Evolutionary conservation across 2,888 invertebrate species (phyloP).

Genomic region (Stenodera caucasica): DNA sequence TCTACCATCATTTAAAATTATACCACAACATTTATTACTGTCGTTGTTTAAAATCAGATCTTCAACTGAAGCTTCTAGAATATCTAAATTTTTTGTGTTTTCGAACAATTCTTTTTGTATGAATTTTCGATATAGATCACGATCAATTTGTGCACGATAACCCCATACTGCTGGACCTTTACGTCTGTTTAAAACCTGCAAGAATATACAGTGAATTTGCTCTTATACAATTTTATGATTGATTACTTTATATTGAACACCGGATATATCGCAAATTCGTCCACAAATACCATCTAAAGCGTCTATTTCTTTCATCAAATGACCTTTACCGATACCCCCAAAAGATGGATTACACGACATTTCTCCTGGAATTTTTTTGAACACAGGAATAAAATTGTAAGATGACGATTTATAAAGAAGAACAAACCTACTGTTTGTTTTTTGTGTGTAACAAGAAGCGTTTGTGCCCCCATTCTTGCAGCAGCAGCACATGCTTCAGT

Average conservation of each 20-base stretch:
- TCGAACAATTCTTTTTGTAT: slow-evolving; percentile 71
- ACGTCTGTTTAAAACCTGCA: slow-evolving; percentile 73
- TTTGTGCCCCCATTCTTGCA: slow-evolving; percentile 78
- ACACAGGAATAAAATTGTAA: no score
- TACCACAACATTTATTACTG: slow-evolving; percentile 55
- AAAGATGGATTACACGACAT: slow-evolving; percentile 96
- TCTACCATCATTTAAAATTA: slow-evolving; percentile 64
- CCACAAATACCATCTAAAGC: slow-evolving; percentile 85
- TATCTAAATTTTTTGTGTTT: slow-evolving; percentile 65
- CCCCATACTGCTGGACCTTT: slow-evolving; percentile 93
- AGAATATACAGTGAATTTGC: no score
- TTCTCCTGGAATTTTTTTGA: slow-evolving; percentile 63
- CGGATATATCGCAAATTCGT: slow-evolving; percentile 78
- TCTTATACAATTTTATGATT: no score
- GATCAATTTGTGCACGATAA: slow-evolving; percentile 83
- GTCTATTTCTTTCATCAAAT: slow-evolving; percentile 84
- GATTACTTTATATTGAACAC: slow-evolving; percentile 76
- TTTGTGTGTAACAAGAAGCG: slow-evolving; percentile 82
- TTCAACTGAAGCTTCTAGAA: slow-evolving; percentile 75
- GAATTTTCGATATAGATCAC: slow-evolving; percentile 73
- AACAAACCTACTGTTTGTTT: slow-evolving; percentile 72
- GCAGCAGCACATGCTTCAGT: slow-evolving; percentile 84
- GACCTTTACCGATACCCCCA: slow-evolving; percentile 91
- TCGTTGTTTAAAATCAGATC: slow-evolving; percentile 67
- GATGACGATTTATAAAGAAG: no score